These are phyloP conservation scores for Agrotis exclamationis DNA, from an alignment of 2,888 invertebrate genomes.

Conservation along the genomic window DNA sequence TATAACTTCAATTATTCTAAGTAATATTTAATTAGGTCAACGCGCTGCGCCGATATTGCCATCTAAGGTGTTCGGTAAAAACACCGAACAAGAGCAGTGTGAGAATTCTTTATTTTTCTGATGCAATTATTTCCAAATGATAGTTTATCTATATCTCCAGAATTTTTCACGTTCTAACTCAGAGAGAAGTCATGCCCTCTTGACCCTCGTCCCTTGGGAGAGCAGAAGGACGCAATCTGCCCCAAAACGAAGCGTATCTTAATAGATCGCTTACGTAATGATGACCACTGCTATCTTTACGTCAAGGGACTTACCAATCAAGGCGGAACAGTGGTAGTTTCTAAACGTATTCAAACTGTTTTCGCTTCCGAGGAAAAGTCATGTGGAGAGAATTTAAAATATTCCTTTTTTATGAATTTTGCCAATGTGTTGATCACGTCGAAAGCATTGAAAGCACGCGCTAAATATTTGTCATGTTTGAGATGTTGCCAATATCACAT, in stretches of 20 bases:
- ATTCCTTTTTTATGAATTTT: constrained; percentile 20
- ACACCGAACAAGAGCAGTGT: no score
- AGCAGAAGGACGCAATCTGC: constrained; percentile 34
- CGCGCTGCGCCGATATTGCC: no score
- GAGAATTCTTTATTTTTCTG: no score
- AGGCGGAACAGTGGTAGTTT: not conserved
- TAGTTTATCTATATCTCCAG: not conserved
- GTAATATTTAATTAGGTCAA: no score
- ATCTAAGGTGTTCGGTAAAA: no score
- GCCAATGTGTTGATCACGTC: constrained; percentile 39
- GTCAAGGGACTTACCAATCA: not conserved
- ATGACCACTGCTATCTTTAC: constrained; percentile 35
- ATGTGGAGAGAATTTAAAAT: constrained; percentile 28
- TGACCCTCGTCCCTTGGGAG: constrained; percentile 32
- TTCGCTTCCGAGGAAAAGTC: constrained; percentile 5
- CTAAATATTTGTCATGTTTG: constrained; percentile 45
- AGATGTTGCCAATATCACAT: constrained; percentile 55
- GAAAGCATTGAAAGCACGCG: constrained; percentile 36
- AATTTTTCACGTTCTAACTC: not conserved
- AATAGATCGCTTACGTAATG: constrained; percentile 56
- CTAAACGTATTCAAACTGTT: not conserved
- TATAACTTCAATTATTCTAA: no score
- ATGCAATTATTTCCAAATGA: not conserved
- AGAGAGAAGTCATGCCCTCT: not conserved
- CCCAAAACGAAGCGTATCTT: constrained; percentile 57